phyloP scores from a whole-genome alignment of 1,140 invertebrate genomes.

The Lasioglossum albipes region DNA sequence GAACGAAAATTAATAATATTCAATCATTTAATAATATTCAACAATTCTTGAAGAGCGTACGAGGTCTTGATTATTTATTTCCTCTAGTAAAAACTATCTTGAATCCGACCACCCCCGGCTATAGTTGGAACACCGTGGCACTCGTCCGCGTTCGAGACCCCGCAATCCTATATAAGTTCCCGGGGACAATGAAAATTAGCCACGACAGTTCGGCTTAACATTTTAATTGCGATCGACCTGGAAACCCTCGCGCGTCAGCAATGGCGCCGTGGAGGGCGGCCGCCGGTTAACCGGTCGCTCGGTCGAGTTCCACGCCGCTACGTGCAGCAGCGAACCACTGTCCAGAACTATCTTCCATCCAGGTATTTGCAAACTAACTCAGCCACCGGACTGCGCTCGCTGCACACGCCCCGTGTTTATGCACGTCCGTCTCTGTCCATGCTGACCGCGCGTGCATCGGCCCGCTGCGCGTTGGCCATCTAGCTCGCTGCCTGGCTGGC shows the following conservation, averaged over 20 bases:
- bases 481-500: neutral
- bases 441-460: slow-evolving; percentile 12
- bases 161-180: slow-evolving; percentile 18
- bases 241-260: slow-evolving; percentile 25
- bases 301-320: too few species aligned
- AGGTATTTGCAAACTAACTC: slow-evolving; percentile 59
- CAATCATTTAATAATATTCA: too few species aligned
- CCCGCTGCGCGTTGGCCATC: neutral
- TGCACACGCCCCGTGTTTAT: slow-evolving; percentile 15
- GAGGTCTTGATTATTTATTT: too few species aligned
- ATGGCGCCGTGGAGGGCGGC: neutral
- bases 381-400: neutral
- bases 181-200: slow-evolving; percentile 36
- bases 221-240: slow-evolving; percentile 60
- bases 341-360: slow-evolving; percentile 53
- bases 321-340: neutral
- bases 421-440: slow-evolving; percentile 19
- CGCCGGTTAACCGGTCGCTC: neutral
- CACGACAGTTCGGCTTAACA: slow-evolving; percentile 23
- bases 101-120: neutral
- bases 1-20: too few species aligned
- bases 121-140: neutral
- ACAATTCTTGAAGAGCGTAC: too few species aligned
- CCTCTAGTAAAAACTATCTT: slow-evolving; percentile 4
- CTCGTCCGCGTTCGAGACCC: neutral